Percentiles rank a stretch among this genome's conserved stretches.
These are phyloP conservation scores for Rotaria sp. DNA, from an alignment of 2,888 invertebrate genomes.

Conservation along the genomic window DNA sequence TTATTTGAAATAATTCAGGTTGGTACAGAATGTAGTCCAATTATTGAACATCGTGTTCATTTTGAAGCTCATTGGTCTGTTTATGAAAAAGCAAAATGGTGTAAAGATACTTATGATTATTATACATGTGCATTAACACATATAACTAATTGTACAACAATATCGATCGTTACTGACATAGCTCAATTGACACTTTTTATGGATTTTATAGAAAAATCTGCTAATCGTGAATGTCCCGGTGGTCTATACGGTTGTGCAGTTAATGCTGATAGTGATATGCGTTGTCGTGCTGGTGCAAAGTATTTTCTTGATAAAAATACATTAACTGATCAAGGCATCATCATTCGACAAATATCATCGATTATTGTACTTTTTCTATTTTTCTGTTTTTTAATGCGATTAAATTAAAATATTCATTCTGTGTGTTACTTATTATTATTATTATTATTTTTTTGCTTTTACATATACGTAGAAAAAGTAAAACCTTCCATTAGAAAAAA, in stretches of 20 bases:
- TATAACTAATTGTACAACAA: conserved; percentile 35
- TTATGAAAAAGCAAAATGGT: conserved; percentile 41
- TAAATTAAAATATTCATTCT: not conserved
- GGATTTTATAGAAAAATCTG: conserved; percentile 39
- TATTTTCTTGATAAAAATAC: conserved; percentile 38
- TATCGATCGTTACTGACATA: conserved; percentile 28
- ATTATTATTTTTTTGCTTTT: not conserved
- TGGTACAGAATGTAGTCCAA: conserved; percentile 33
- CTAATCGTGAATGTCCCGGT: conserved; percentile 40
- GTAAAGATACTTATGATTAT: conserved; percentile 37
- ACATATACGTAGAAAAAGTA: not conserved
- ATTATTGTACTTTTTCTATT: not conserved
- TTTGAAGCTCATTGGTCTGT: conserved; percentile 38
- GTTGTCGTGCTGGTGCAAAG: conserved; percentile 35
- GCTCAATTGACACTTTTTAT: conserved; percentile 37
- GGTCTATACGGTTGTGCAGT: conserved; percentile 38
- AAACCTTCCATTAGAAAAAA: too few relatives aligned
- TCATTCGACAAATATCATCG: not conserved
- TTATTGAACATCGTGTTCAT: conserved; percentile 34
- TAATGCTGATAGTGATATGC: conserved; percentile 31
- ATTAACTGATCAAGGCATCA: not conserved
- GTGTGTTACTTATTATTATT: not conserved
- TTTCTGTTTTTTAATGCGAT: not conserved
- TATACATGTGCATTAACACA: conserved; percentile 33
- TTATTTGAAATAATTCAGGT: not conserved